Conservation (phyloP, 2,113 vertebrate genomes). For the Sinosuthora webbiana region DNA sequence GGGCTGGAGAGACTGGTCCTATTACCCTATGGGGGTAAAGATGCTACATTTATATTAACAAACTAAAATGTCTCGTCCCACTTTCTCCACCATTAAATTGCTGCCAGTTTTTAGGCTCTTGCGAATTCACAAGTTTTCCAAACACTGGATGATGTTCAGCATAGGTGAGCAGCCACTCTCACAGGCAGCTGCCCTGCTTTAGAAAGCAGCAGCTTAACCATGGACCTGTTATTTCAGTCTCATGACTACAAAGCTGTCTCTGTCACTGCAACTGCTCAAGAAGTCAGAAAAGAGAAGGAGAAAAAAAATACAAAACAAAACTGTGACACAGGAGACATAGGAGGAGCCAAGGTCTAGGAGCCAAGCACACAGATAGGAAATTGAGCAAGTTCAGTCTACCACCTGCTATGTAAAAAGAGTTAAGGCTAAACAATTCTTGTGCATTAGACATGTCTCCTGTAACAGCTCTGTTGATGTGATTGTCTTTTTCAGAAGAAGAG, state of each 20-base stretch:
- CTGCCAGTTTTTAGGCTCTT: neutral
- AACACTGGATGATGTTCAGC: neutral
- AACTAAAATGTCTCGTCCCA: neutral
- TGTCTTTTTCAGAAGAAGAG: neutral
- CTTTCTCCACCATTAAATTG: neutral
- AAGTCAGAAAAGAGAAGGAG: neutral
- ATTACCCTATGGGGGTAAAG: neutral
- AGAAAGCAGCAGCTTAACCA: neutral
- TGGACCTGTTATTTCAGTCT: neutral
- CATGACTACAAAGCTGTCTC: neutral
- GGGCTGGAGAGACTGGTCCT: neutral
- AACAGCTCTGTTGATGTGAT: neutral
- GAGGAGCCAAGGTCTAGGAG: neutral
- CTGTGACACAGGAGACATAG: neutral
- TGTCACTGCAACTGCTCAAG: neutral
- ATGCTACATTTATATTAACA: neutral
- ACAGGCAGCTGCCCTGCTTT: neutral
- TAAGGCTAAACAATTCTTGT: neutral
- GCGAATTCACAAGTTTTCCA: neutral
- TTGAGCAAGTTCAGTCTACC: neutral
- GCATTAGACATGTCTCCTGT: rapidly evolving
- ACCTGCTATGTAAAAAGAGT: neutral
- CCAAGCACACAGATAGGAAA: neutral
- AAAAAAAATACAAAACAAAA: neutral
- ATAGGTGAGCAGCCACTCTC: neutral